Evolutionary conservation across 2,888 invertebrate species (phyloP).

Genomic region (Drosophila leonis): DNA sequence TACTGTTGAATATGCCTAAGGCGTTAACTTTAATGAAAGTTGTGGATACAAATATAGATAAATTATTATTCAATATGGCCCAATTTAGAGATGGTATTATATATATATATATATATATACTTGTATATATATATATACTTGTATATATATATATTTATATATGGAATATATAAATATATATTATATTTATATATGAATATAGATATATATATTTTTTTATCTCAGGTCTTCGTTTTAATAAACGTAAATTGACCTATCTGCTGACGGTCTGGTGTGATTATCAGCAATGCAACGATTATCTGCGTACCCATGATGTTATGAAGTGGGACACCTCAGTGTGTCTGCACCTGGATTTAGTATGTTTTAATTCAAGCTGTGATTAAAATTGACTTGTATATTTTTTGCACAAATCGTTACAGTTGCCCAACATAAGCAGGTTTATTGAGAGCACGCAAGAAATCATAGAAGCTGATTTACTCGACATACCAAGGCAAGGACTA

Average conservation of each 20-base stretch:
- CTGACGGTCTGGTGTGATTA: conserved; percentile 77
- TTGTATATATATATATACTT: too few species aligned
- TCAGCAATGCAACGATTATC: background rate
- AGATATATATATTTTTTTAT: background rate
- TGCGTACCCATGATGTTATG: background rate
- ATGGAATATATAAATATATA: too few species aligned
- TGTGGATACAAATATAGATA: conserved; percentile 86
- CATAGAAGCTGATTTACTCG: background rate
- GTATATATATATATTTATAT: background rate
- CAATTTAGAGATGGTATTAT: conserved; percentile 5
- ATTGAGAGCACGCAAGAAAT: background rate
- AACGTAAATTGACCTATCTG: conserved; percentile 86
- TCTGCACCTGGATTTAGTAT: conserved; percentile 22
- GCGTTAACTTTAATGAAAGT: conserved; percentile 88
- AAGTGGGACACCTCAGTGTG: conserved; percentile 83
- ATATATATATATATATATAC: background rate
- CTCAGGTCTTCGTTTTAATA: conserved; percentile 89
- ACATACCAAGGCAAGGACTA: background rate
- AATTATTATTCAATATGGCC: background rate
- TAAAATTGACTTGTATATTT: too few species aligned
- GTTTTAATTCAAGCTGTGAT: background rate
- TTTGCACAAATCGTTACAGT: conserved; percentile 1
- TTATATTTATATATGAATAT: background rate
- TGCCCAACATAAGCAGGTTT: conserved; percentile 13
- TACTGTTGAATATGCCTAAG: conserved; percentile 89